Conservation (phyloP, 1,140 invertebrate species). For the Whitmania pigra region DNA sequence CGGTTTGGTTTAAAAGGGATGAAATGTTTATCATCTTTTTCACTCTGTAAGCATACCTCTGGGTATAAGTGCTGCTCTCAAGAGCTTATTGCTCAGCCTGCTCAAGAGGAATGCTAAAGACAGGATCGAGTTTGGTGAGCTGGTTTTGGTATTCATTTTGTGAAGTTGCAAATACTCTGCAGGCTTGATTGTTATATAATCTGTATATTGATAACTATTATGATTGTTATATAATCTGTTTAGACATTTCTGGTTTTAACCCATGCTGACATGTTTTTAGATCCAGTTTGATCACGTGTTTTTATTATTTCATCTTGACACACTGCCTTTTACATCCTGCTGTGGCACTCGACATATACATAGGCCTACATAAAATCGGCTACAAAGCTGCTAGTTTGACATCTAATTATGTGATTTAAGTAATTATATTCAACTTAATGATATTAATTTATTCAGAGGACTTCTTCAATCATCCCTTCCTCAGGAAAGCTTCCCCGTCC, state of each 20-base stretch:
- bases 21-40: too few species aligned
- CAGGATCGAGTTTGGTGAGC: conserved; percentile 70
- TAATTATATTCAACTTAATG: too few species aligned
- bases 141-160: conserved; percentile 17
- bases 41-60: conserved; percentile 61
- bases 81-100: conserved; percentile 67
- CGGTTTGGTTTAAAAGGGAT: too few species aligned
- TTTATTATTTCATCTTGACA: too few species aligned
- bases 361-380: too few species aligned
- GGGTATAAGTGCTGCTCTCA: conserved; percentile 75
- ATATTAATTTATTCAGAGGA: conserved; percentile 48
- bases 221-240: too few species aligned
- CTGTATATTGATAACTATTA: background rate
- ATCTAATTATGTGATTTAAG: too few species aligned
- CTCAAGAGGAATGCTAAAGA: conserved; percentile 83
- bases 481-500: conserved; percentile 35
- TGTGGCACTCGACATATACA: too few species aligned
- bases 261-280: too few species aligned
- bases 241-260: too few species aligned
- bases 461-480: conserved; percentile 83
- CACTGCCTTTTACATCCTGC: too few species aligned
- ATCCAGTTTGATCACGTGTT: too few species aligned
- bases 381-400: background rate
- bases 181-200: background rate
- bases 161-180: background rate